A percentile compares a stretch with the other conserved stretches of the same genome.
Conservation (phyloP, 2,113 vertebrate genomes). For the Dissostichus mawsoni region DNA sequence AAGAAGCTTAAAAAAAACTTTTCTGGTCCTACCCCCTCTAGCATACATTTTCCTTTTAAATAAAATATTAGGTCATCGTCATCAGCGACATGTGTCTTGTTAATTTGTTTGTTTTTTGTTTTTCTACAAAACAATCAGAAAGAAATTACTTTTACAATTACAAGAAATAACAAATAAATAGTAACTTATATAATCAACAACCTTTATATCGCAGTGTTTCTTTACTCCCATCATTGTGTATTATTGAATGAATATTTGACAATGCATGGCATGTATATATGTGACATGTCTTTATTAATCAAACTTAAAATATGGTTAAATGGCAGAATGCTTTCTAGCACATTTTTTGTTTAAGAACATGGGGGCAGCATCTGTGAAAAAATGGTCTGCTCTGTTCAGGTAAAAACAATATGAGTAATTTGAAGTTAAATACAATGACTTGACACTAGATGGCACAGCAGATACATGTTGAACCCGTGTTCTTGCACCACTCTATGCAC, state of each 20-base stretch:
- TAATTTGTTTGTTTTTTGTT: no score
- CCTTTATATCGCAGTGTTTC: background rate
- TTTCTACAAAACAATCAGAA: no score
- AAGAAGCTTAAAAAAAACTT: no score
- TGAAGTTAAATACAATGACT: background rate
- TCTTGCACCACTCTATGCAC: no score
- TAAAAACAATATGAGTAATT: background rate
- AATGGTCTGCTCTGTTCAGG: background rate
- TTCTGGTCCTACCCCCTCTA: no score
- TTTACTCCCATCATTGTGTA: background rate
- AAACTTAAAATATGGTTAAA: no score
- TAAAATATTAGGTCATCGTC: no score
- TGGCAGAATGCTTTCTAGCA: background rate
- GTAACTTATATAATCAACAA: background rate
- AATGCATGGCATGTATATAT: background rate
- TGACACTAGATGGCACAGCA: slow-evolving; percentile 58
- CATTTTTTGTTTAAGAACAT: background rate
- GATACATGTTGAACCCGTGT: background rate
- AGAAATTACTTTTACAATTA: no score
- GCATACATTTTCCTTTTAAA: no score
- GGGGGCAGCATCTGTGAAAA: background rate
- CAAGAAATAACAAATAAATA: no score
- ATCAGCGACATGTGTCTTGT: no score
- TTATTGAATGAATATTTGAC: background rate
- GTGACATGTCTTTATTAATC: background rate